Percentiles rank a stretch among this genome's conserved stretches.
Evolutionary conservation across 2,888 invertebrate genomes (phyloP).

Genomic region (Yponomeuta sedellus): DNA sequence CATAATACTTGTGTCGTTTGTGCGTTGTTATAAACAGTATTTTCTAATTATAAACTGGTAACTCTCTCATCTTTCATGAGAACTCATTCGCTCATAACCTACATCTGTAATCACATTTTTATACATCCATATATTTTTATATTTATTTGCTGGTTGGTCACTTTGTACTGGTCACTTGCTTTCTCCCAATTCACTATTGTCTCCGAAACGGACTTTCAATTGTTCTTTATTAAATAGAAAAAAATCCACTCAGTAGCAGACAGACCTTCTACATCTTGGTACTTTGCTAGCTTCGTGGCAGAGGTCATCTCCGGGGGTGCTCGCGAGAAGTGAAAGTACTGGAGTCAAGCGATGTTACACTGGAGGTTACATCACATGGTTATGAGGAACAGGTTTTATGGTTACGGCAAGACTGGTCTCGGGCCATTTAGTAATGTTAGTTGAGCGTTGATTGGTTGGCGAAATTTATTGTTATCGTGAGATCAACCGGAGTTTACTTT

Average conservation of each 20-base stretch:
- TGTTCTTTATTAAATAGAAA: no score
- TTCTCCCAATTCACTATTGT: no score
- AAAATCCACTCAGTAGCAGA: not conserved
- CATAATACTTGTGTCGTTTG: no score
- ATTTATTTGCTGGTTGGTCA: no score
- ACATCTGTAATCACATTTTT: no score
- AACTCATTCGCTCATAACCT: no score
- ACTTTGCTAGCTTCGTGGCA: slow-evolving; percentile 25
- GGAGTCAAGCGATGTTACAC: slow-evolving; percentile 21
- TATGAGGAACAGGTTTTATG: slow-evolving; percentile 20
- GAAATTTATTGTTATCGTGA: not conserved
- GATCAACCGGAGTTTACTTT: not conserved
- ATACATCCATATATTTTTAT: no score
- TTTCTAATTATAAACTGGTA: no score
- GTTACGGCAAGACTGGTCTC: slow-evolving; percentile 10
- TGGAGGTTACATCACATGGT: slow-evolving; percentile 21
- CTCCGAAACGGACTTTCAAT: no score
- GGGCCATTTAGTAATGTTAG: not conserved
- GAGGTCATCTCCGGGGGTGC: slow-evolving; percentile 28
- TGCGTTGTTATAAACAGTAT: no score
- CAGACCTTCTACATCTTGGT: not conserved
- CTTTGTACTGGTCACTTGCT: no score
- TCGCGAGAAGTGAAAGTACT: slow-evolving; percentile 27
- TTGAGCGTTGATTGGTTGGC: not conserved
- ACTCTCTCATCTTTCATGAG: no score